Evolutionary conservation across 30 jellyfish, hydroid and myxozoan species (phyloP), one percentile per base, ranked within the genome.

Genomic region (Pseudorhiza aurosa): DNA sequence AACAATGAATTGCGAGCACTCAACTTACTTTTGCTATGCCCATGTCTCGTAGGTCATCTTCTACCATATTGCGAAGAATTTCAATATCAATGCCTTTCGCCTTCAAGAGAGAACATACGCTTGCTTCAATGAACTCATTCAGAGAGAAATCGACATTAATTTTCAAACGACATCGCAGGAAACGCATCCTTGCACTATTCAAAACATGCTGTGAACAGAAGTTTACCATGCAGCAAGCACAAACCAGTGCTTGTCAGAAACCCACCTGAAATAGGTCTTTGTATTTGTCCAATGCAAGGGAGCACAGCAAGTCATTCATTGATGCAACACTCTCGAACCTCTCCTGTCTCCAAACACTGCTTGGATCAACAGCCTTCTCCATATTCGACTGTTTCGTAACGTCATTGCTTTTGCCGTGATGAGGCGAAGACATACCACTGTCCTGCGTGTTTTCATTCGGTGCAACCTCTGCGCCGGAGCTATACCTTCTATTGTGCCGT

Each of bases 341-440:
- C 21, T 94, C 97, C 17, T 95, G 96, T 35, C 97, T 77, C 99
- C 99, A 94, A 0, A 94, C 89, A 33, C 88, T 81, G 8, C 76
- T 71, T 46, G 90, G 47, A 2, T 69, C 88, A 25, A 24, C 53
- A 5, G 44, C 42, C 22, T 53, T 58, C 39, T 65, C 87, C 35
- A 36, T 26, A 8, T 68, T 25, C 2, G 83, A 65, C 6, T 80
- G 10, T 18, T 47, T 45, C 24, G 19, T 53, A 14, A 24, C 10
- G 0, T 75, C 88, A 25, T 53, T 73, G 36, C 36, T 57, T 77
- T 42, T 80, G 40, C 40, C 65, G 17, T 69, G 87, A n/a, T 51
- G 87, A n/a, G 95, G 96, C 15, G 95, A 87, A 32, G 97, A 68
- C 69, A 75, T 30, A 14, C 92, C 93, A 40, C 92, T 70, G 89